Evolutionary conservation across 2,888 invertebrate genomes (phyloP), one percentile per base, ranked within the genome.

Genomic region (Polymixis lichenea): DNA sequence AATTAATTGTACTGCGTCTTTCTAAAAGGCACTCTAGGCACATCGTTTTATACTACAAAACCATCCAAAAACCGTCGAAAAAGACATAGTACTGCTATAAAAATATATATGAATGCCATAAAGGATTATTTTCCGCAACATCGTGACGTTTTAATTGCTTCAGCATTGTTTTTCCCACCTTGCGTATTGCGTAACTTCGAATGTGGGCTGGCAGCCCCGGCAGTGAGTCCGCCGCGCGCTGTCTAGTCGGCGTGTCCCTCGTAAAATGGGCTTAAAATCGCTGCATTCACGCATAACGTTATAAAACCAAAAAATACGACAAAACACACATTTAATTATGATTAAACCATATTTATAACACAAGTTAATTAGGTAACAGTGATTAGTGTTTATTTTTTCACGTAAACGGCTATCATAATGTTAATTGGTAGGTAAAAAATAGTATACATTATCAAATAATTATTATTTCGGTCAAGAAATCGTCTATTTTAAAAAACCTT

Each of bases 261-360:
- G 85, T 89, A 94, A 91, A 92, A 94, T 94, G 94, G 90, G 89
- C 85, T 89, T 88, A 83, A 90, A 88, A 90, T 88, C 90, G 84
- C 89, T 88, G 85, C 84, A 89, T 85, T 86, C 83, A 88, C 89
- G 90, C 86, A 91, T 91, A 92, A 88, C 89, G 87, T 91, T 91
- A 91, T 93, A 92, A 93, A 91, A 91, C 87, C 86, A 56, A 83
- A 82, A 89, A 85, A 90, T 69, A 77, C 68, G 60, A 87, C 86
- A 87, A 89, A 84, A 85, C 82, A 86, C 85, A 83, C 85, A 82
- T 86, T 81, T 89, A 87, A 93, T 90, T 90, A 95, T 94, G 94
- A 91, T 90, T 90, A 89, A 90, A 87, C 88, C 90, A 92, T 89
- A 88, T 88, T 95, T 95, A 95, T 95, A 95, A 95, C 95, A 92